Evolutionary conservation across 1,140 invertebrate genomes (phyloP).

Genomic region (Rhagoletis zephyria): DNA sequence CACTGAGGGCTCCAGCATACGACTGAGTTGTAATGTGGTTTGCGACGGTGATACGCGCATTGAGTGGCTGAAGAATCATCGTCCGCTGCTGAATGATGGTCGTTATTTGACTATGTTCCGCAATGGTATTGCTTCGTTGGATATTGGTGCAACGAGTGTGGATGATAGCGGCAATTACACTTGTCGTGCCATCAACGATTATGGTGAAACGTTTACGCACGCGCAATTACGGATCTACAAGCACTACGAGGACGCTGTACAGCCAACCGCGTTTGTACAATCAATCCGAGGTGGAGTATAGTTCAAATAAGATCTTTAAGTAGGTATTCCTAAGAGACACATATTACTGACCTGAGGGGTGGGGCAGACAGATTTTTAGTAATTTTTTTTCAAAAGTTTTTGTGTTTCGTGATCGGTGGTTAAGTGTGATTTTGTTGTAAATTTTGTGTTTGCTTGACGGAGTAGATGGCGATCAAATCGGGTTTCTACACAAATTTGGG

Average conservation of each 20-base stretch:
- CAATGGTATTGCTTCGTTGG: slow-evolving; percentile 83
- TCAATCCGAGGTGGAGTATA: slow-evolving; percentile 79
- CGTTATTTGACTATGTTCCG: slow-evolving; percentile 77
- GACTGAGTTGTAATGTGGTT: slow-evolving; percentile 88
- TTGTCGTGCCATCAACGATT: slow-evolving; percentile 82
- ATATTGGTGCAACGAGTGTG: slow-evolving; percentile 79
- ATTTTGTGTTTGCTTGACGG: not conserved
- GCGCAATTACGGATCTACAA: slow-evolving; percentile 82
- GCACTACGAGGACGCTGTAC: slow-evolving; percentile 79
- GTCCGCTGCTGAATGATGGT: slow-evolving; percentile 74
- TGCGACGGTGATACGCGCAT: slow-evolving; percentile 84
- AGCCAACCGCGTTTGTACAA: slow-evolving; percentile 81
- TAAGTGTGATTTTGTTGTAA: slow-evolving; percentile 1
- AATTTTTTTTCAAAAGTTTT: not conserved
- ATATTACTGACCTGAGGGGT: not conserved
- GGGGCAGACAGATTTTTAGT: not conserved
- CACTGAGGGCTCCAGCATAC: slow-evolving; percentile 81
- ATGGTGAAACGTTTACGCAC: slow-evolving; percentile 81
- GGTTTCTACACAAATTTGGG: too few relatives aligned
- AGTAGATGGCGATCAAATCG: not conserved
- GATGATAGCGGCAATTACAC: slow-evolving; percentile 83
- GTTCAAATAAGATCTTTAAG: not conserved
- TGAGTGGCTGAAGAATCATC: slow-evolving; percentile 87
- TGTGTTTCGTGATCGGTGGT: slow-evolving; percentile 22
- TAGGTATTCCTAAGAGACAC: not conserved